Evolutionary conservation across 2,113 vertebrate genomes (phyloP).

Genomic region (Entomyzon cyanotis): DNA sequence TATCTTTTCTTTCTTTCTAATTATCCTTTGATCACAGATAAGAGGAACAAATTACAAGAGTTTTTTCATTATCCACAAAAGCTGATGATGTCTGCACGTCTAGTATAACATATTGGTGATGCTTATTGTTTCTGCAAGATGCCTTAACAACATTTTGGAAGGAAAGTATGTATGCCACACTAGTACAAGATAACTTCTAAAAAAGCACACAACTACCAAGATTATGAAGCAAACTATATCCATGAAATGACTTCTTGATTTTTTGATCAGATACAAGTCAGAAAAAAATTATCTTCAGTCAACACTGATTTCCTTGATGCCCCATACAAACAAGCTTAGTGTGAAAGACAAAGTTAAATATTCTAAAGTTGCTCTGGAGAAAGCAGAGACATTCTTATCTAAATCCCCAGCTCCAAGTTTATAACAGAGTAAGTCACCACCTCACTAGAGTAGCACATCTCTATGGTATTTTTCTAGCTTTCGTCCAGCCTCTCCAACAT

Average conservation of each 20-base stretch:
- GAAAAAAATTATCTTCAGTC: not conserved
- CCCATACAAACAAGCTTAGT: not conserved
- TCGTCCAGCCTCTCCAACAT: not conserved
- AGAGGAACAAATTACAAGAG: conserved; percentile 64
- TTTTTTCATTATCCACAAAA: conserved; percentile 65
- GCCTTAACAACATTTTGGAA: conserved; percentile 8
- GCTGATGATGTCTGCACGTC: conserved; percentile 48
- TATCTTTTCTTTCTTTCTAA: conserved; percentile 73
- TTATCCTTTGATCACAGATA: conserved; percentile 75
- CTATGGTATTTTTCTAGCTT: not conserved
- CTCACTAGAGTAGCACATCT: not conserved
- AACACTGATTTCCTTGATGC: not conserved
- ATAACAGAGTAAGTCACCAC: not conserved
- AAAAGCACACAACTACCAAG: not conserved
- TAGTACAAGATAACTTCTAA: not conserved
- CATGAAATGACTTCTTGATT: not conserved
- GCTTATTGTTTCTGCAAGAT: conserved; percentile 48
- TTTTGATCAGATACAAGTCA: not conserved
- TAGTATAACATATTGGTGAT: conserved; percentile 29
- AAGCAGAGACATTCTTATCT: not conserved
- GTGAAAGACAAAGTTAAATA: not conserved
- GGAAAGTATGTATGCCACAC: not conserved
- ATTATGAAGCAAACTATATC: not conserved
- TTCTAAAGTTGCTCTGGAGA: not conserved
- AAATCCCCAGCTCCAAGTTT: not conserved